These are phyloP conservation scores for Aphelenchoides fujianensis DNA, from an alignment of 1,140 invertebrate genomes.

Conservation along the genomic window DNA sequence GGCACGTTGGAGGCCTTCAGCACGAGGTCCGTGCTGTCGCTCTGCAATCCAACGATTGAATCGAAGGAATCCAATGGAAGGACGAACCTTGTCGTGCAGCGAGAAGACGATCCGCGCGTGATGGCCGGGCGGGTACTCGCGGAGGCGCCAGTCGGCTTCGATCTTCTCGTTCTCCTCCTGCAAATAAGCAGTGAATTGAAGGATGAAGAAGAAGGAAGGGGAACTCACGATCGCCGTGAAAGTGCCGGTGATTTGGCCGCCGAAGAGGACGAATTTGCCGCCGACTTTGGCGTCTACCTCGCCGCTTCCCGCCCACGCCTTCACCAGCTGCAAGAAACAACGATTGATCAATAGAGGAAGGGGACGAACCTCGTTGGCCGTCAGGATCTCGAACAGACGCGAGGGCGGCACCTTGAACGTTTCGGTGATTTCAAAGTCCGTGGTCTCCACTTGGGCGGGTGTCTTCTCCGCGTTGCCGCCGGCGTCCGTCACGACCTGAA, in stretches of 20 bases:
- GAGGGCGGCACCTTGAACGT: conserved; percentile 56
- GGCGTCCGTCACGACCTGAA: conserved; percentile 34
- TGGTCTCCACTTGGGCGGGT: conserved; percentile 18
- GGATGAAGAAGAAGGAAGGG: too few species aligned
- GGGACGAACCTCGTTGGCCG: too few species aligned
- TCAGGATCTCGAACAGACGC: conserved; percentile 51
- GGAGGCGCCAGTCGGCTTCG: conserved; percentile 87
- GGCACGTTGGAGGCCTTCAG: conserved; percentile 49
- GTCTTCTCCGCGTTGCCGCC: conserved; percentile 28
- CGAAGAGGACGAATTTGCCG: conserved; percentile 85
- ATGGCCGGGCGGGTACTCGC: conserved; percentile 86
- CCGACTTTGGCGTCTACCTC: conserved; percentile 74
- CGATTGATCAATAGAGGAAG: too few species aligned
- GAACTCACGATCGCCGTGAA: conserved; percentile 76
- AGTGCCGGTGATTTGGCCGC: conserved; percentile 82
- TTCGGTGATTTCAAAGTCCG: conserved; percentile 42
- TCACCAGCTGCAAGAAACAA: too few species aligned
- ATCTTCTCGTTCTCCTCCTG: conserved; percentile 79
- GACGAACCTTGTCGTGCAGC: conserved; percentile 50
- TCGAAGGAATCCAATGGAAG: conserved; percentile 17
- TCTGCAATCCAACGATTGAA: conserved; percentile 45
- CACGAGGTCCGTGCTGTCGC: conserved; percentile 52
- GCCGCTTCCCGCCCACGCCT: conserved; percentile 69
- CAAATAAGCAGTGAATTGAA: conserved; percentile 50
- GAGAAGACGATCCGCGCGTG: conserved; percentile 74